Conservation (phyloP, 2,113 vertebrate species). For the Indri indri region DNA sequence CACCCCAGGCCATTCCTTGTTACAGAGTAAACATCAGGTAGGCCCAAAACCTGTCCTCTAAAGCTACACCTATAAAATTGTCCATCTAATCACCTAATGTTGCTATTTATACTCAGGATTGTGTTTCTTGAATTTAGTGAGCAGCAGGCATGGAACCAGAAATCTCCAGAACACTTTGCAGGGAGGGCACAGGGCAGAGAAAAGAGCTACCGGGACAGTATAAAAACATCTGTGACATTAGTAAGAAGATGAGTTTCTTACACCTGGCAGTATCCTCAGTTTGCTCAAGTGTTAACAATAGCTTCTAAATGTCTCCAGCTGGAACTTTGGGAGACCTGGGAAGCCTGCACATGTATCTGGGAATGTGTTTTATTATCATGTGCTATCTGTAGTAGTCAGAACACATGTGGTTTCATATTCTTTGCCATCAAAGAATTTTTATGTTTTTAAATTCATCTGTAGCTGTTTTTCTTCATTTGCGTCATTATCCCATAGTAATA, state of each 20-base stretch:
- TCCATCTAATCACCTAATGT: neutral
- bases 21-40: neutral
- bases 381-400: neutral
- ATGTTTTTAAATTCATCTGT: neutral
- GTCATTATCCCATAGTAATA: neutral
- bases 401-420: neutral
- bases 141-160: neutral
- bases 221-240: neutral
- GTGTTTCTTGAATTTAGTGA: constrained; percentile 13
- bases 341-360: neutral
- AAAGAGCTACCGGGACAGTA: neutral
- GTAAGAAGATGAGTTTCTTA: neutral
- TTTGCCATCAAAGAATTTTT: neutral
- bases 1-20: no score
- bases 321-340: neutral
- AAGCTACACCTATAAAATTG: neutral
- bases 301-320: neutral
- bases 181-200: neutral
- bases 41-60: neutral
- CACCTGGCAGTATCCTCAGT: neutral
- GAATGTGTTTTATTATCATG: neutral
- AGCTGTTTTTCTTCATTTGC: neutral
- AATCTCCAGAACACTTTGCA: neutral
- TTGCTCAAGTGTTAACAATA: neutral
- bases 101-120: neutral